phyloP scores from a whole-genome alignment of 2,888 invertebrate species.

The Tribolium freemani region DNA sequence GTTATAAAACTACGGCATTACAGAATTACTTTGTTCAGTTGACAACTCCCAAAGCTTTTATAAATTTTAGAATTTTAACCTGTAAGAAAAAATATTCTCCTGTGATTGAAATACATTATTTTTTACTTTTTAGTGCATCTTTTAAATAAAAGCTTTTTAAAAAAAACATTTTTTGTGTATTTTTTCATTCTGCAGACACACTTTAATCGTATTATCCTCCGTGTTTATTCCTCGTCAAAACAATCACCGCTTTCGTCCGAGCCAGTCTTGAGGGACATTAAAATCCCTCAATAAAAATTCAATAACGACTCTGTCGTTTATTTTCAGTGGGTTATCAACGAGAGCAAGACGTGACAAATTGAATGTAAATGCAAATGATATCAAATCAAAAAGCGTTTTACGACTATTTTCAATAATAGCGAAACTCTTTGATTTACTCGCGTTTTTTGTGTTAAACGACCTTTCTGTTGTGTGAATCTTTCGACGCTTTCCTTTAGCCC shows the following conservation, averaged over 20 bases:
- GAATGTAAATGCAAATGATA: slow-evolving; percentile 38
- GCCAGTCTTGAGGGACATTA: slow-evolving; percentile 11
- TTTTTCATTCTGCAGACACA: neutral
- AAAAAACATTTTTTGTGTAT: too few relatives aligned
- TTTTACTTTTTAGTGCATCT: too few relatives aligned
- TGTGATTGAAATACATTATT: too few relatives aligned
- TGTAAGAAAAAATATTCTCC: too few relatives aligned
- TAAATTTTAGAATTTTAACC: too few relatives aligned
- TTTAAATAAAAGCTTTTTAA: too few relatives aligned
- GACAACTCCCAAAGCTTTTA: too few relatives aligned
- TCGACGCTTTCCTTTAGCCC: slow-evolving; percentile 23
- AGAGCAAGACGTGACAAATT: slow-evolving; percentile 36
- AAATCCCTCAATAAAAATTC: slow-evolving; percentile 33
- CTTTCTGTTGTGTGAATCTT: slow-evolving; percentile 1
- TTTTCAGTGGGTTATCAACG: slow-evolving; percentile 25
- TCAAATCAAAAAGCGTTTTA: slow-evolving; percentile 40
- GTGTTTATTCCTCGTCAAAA: neutral
- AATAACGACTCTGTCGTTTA: slow-evolving; percentile 28
- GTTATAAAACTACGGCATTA: too few relatives aligned
- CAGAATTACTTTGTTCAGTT: too few relatives aligned
- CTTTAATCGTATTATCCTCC: neutral
- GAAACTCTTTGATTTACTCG: slow-evolving; percentile 18
- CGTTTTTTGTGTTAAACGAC: neutral
- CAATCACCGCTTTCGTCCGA: neutral
- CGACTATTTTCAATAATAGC: slow-evolving; percentile 24